These are phyloP conservation scores for Boloria euphrosyne DNA, from an alignment of 2,888 invertebrate genomes.

Conservation along the genomic window DNA sequence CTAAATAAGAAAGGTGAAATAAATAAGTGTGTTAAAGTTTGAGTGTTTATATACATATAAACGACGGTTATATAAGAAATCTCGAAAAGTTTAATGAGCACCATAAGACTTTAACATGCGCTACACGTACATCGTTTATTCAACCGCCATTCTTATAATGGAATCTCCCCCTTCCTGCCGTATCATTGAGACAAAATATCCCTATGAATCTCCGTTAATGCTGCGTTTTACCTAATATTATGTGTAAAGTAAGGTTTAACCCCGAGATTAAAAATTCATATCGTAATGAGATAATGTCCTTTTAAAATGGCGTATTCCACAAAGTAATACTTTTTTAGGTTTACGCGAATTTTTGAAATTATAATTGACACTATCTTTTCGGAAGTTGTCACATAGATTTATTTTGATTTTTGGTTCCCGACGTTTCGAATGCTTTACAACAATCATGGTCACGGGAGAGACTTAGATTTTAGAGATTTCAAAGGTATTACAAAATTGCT, in stretches of 20 bases:
- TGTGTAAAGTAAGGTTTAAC: background rate
- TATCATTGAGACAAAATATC: slow-evolving; percentile 18
- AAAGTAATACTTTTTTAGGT: background rate
- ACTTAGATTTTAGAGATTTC: too few relatives aligned
- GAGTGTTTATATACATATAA: too few relatives aligned
- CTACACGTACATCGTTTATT: slow-evolving; percentile 36
- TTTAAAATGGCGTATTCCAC: background rate
- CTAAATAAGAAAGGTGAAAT: too few relatives aligned
- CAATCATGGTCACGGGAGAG: too few relatives aligned
- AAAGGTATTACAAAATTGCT: too few relatives aligned
- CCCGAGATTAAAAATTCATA: slow-evolving; percentile 2
- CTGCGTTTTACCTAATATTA: slow-evolving; percentile 16
- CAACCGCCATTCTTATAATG: slow-evolving; percentile 39
- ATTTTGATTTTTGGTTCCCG: too few relatives aligned
- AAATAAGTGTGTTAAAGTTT: too few relatives aligned
- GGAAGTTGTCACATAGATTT: too few relatives aligned
- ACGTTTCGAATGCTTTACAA: too few relatives aligned
- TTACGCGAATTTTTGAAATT: too few relatives aligned
- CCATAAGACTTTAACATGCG: slow-evolving; percentile 28
- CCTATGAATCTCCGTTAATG: slow-evolving; percentile 28
- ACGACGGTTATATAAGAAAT: too few relatives aligned
- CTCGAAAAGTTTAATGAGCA: slow-evolving; percentile 33
- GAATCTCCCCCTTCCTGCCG: slow-evolving; percentile 43
- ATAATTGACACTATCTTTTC: too few relatives aligned
- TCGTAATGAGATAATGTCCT: background rate